phyloP scores from a whole-genome alignment of 2,888 invertebrate genomes.

The Apotomis betuletana region DNA sequence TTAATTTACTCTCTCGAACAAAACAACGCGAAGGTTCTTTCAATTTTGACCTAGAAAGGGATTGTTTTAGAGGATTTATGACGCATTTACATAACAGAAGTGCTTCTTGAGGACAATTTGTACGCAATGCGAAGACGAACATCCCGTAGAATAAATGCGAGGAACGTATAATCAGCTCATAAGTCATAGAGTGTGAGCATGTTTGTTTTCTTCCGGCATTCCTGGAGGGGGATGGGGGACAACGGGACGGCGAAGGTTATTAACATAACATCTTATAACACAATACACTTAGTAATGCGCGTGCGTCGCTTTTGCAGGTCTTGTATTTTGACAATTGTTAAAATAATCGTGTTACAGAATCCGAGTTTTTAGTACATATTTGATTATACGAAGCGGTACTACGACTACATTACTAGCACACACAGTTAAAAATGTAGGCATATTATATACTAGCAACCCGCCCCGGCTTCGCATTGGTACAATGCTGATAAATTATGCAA shows the following conservation, averaged over 20 bases:
- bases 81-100: constrained; percentile 67
- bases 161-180: constrained; percentile 66
- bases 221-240: constrained; percentile 11
- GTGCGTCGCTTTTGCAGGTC: too few species aligned
- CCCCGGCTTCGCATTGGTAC: too few species aligned
- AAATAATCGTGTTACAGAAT: too few species aligned
- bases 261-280: constrained; percentile 19
- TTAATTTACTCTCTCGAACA: constrained; percentile 48
- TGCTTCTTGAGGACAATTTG: constrained; percentile 65
- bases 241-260: constrained; percentile 3
- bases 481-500: too few species aligned
- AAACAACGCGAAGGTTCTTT: constrained; percentile 49
- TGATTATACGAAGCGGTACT: too few species aligned
- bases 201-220: constrained; percentile 55
- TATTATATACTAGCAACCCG: too few species aligned
- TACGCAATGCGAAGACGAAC: constrained; percentile 63
- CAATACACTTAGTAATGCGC: background rate
- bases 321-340: too few species aligned
- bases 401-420: too few species aligned
- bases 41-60: constrained; percentile 58
- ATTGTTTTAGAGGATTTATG: constrained; percentile 51
- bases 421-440: too few species aligned
- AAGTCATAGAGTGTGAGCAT: constrained; percentile 56
- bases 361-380: too few species aligned
- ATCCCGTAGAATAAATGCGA: constrained; percentile 63